These are phyloP conservation scores for Pseudomugil tenellus DNA, from an alignment of 2,797 vertebrate species.

Conservation along the genomic window DNA sequence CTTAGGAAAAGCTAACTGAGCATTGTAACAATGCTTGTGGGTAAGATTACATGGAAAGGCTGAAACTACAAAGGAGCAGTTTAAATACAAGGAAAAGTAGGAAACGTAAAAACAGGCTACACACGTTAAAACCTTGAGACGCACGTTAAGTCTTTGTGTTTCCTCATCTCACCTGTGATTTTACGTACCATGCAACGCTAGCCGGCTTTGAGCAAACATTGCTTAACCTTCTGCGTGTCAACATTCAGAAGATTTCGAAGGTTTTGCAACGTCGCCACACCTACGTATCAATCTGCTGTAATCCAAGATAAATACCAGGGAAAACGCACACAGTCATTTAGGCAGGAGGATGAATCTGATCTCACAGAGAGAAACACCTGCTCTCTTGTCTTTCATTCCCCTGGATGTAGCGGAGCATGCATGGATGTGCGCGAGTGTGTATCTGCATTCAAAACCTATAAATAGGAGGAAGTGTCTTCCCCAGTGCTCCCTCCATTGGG, in stretches of 20 bases:
- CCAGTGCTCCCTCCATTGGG: constrained; percentile 67
- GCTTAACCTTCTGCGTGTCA: constrained; percentile 11
- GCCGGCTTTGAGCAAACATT: neutral
- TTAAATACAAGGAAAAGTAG: neutral
- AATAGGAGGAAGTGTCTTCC: constrained; percentile 76
- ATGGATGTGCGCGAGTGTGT: constrained; percentile 22
- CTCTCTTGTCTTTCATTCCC: constrained; percentile 59
- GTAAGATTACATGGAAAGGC: neutral
- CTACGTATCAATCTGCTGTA: constrained; percentile 3
- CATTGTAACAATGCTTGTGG: neutral
- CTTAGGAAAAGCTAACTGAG: neutral
- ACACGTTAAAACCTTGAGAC: neutral
- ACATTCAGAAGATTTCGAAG: constrained; percentile 4
- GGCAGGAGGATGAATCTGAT: constrained; percentile 24
- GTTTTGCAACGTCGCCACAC: constrained; percentile 8
- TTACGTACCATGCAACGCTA: neutral
- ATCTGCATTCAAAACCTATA: constrained; percentile 71
- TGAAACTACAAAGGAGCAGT: neutral
- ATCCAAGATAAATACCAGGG: neutral
- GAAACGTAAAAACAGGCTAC: neutral
- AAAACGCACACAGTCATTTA: constrained; percentile 22
- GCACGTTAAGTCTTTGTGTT: neutral
- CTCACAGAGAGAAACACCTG: constrained; percentile 70
- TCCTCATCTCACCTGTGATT: neutral
- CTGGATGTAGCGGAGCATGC: constrained; percentile 35